Conservation (phyloP, 2,113 vertebrate genomes). For the Chloroceryle aenea region DNA sequence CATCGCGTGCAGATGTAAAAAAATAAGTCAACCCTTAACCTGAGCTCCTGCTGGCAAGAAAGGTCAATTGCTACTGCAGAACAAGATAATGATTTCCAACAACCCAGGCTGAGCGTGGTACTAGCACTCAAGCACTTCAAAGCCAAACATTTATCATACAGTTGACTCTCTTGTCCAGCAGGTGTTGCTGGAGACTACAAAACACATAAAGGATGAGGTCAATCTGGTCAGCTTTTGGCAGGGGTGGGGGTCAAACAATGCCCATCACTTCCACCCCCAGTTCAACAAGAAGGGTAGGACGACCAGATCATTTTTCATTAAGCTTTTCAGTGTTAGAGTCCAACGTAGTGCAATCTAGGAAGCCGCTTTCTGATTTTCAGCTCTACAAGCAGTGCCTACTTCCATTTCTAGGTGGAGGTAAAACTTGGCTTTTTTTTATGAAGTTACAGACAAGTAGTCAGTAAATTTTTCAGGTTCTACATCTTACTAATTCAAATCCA, state of each 20-base stretch:
- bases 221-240: neutral
- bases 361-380: neutral
- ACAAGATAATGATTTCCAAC: neutral
- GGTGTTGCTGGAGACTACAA: slow-evolving; percentile 49
- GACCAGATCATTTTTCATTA: neutral
- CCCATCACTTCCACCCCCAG: neutral
- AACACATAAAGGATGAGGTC: neutral
- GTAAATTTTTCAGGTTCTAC: neutral
- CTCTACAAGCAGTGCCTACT: neutral
- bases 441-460: neutral
- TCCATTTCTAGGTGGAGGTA: neutral
- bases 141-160: neutral
- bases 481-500: neutral
- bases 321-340: neutral
- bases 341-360: neutral
- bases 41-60: neutral
- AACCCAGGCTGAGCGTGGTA: neutral
- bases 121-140: neutral
- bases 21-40: neutral
- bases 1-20: neutral
- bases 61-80: neutral
- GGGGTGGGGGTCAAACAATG: neutral
- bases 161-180: slow-evolving; percentile 22
- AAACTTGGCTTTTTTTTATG: neutral
- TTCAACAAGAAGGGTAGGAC: neutral